Base-by-base conservation (phyloP, 2,797 vertebrate genomes). In the Botia kubotai region DNA sequence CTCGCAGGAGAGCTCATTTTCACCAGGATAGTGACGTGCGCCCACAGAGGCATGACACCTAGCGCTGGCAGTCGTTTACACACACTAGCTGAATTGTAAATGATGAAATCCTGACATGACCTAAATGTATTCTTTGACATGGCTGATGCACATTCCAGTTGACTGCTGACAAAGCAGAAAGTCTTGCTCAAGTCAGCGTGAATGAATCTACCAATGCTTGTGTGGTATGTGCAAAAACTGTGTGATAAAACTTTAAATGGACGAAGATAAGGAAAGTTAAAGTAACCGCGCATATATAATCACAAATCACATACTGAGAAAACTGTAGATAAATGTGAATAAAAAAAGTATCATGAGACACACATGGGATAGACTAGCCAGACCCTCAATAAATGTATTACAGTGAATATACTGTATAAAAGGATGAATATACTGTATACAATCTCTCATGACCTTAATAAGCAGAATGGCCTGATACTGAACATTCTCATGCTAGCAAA, bases 91-190 rank as follows among this genome's bases (percentile, higher is more conserved):
- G 71, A 85, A 85, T 85, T 83, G 72, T 71, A 79, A 76, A 76
- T 79, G 83, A 86, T 86, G 79, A 84, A 84, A 88, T 83, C 84
- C 76, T 83, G 82, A 75, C 83, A 80, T 84, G 79, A 85, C 85
- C 85, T 82, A 85, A 85, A 86, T 84, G 62, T 75, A 81, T 85
- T 87, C 67, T 85, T 82, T 83, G 87, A 87, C 80, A 84, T 84
- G 69, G 73, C 67, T 83, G 82, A 82, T 82, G 83, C 75, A 57
- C 82, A 82, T 76, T 70, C 60, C 46, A 66, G 76, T 77, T 70
- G 75, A 80, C 79, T 86, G 87, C 86, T 88, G 87, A 87, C 71
- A 60, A 72, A 70, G 86, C 85, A 84, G 75, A 82, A 86, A 83
- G 63, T 79, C 71, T 75, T 71, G 75, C 80, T 71, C 46, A 63